A percentile compares a stretch with the other conserved stretches of the same genome.
Conservation (phyloP, 1,140 invertebrate genomes). For the Pogonus chalceus region DNA sequence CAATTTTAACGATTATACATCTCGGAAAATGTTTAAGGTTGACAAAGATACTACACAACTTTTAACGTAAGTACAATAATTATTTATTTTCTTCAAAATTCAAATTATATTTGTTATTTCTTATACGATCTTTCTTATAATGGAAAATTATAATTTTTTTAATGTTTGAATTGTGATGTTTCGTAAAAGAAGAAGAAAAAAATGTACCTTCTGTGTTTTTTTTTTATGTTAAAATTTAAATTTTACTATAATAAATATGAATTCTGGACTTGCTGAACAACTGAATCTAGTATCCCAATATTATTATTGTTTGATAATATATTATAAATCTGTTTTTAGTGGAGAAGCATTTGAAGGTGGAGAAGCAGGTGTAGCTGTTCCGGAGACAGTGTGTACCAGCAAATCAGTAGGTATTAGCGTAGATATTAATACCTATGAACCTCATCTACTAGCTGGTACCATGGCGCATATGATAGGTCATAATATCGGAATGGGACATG, state of each 20-base stretch:
- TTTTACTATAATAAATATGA: too few species aligned
- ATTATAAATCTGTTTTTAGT: constrained; percentile 41
- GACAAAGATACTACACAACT: constrained; percentile 84
- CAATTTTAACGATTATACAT: constrained; percentile 83
- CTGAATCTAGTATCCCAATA: too few species aligned
- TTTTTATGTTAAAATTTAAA: too few species aligned
- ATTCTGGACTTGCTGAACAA: too few species aligned
- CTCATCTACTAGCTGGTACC: constrained; percentile 83
- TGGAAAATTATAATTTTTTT: too few species aligned
- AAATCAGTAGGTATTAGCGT: constrained; percentile 87
- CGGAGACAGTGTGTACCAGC: constrained; percentile 80
- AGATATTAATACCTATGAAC: constrained; percentile 86
- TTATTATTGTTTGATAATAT: too few species aligned
- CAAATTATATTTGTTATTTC: too few species aligned
- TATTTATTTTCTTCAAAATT: too few species aligned
- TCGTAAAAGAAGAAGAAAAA: too few species aligned
- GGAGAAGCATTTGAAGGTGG: constrained; percentile 72
- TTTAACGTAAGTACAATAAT: constrained; percentile 66
- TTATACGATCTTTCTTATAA: neutral
- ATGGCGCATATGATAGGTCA: constrained; percentile 96
- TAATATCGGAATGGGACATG: constrained; percentile 91
- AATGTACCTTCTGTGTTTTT: too few species aligned
- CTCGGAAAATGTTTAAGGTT: constrained; percentile 69
- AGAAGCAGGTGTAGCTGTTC: constrained; percentile 84
- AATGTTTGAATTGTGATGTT: too few species aligned